Percentiles rank a stretch among this genome's conserved stretches.
Conservation (phyloP, 37 sponge, comb jelly and placozoan genomes). For the Theonella swinhoei region DNA sequence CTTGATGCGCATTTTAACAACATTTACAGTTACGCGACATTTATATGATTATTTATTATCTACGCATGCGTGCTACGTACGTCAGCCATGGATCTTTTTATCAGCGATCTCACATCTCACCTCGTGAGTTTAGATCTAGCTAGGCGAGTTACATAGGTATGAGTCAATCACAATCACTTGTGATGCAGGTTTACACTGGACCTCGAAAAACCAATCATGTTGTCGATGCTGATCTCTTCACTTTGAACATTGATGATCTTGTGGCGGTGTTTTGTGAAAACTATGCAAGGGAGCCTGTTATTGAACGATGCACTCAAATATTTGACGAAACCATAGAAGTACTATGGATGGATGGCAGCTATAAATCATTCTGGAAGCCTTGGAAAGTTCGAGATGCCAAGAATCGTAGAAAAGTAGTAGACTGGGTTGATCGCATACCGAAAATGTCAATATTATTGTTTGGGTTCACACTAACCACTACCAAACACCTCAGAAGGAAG, state of each 20-base stretch:
- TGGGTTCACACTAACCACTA: slow-evolving; percentile 44
- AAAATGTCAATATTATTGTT: slow-evolving; percentile 48
- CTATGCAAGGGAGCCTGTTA: slow-evolving; percentile 17
- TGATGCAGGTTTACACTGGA: slow-evolving; percentile 62
- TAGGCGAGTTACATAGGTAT: too few relatives aligned
- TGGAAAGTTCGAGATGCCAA: slow-evolving; percentile 18
- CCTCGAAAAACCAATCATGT: not conserved
- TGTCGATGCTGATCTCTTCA: slow-evolving; percentile 8
- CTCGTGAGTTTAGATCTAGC: too few relatives aligned
- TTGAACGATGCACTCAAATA: slow-evolving; percentile 8
- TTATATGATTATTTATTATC: too few relatives aligned
- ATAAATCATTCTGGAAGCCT: slow-evolving; percentile 21
- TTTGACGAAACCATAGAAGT: slow-evolving; percentile 15
- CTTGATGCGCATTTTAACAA: too few relatives aligned
- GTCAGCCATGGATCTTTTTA: too few relatives aligned
- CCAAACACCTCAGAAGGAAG: slow-evolving; percentile 41
- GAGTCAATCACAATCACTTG: too few relatives aligned
- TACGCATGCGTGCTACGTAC: too few relatives aligned
- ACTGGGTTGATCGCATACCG: slow-evolving; percentile 50
- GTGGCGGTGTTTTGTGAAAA: slow-evolving; percentile 47
- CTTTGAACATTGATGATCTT: slow-evolving; percentile 24
- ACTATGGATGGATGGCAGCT: slow-evolving; percentile 49
- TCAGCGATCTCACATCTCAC: too few relatives aligned
- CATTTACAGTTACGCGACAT: too few relatives aligned
- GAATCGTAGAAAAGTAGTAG: slow-evolving; percentile 28